Conservation (phyloP, 2,113 vertebrate species). For the Otus sunia region DNA sequence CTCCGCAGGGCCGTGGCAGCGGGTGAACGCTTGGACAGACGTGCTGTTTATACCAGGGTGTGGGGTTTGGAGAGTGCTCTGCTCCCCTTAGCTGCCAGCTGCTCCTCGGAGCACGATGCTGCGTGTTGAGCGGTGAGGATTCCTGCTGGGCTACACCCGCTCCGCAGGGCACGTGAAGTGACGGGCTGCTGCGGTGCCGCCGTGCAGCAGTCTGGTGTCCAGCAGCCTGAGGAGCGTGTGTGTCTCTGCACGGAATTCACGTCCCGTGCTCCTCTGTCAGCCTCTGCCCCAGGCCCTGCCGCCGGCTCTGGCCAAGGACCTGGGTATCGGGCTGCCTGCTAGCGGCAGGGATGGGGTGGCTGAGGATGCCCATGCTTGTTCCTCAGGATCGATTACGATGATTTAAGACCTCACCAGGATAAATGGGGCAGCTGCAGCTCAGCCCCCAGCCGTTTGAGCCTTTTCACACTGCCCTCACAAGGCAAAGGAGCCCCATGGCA, state of each 20-base stretch:
- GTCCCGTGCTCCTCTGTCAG: background rate
- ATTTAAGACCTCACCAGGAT: background rate
- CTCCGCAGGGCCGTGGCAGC: too few species aligned
- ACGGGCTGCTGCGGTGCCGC: rapidly evolving
- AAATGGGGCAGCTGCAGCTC: background rate
- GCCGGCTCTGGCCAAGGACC: background rate
- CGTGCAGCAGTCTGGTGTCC: background rate
- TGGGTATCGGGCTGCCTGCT: background rate
- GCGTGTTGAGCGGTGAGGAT: background rate
- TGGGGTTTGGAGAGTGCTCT: background rate
- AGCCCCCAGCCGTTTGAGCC: background rate
- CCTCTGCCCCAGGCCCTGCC: background rate
- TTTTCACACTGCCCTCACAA: background rate
- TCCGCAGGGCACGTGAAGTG: background rate
- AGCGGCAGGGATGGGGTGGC: background rate
- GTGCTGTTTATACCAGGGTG: background rate
- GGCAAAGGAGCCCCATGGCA: background rate
- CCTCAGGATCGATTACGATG: background rate
- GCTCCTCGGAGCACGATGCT: background rate
- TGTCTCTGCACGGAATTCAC: background rate
- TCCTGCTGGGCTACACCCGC: background rate
- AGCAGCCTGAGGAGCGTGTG: background rate
- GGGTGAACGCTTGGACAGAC: rapidly evolving
- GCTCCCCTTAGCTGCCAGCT: background rate
- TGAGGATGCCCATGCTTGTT: background rate